A percentile compares a stretch with the other conserved stretches of the same genome.
These are phyloP conservation scores for Elgaria multicarinata DNA, from an alignment of 2,113 vertebrate species.

Conservation along the genomic window DNA sequence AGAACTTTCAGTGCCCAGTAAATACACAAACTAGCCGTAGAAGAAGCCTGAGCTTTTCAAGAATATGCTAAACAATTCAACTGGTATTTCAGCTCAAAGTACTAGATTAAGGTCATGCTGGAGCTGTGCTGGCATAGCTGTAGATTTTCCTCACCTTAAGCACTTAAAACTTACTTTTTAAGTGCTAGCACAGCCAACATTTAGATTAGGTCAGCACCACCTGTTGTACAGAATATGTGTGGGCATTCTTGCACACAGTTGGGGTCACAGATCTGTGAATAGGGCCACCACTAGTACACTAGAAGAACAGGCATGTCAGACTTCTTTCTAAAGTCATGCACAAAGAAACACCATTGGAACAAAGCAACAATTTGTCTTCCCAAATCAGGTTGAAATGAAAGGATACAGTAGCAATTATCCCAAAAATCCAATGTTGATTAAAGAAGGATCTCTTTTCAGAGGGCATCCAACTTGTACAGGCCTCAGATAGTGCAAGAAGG, in stretches of 20 bases:
- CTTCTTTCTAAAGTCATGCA: not conserved
- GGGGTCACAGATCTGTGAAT: not conserved
- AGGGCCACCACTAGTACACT: not conserved
- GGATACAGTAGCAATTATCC: not conserved
- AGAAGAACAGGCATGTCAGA: not conserved
- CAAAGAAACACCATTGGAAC: not conserved
- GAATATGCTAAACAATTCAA: not conserved
- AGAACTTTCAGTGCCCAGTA: constrained; percentile 7
- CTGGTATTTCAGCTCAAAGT: not conserved
- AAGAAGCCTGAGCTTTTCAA: not conserved
- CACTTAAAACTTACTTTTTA: not conserved
- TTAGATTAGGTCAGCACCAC: not conserved
- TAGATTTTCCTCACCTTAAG: not conserved
- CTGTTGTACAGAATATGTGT: not conserved
- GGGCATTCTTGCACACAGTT: not conserved
- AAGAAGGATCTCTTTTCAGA: not conserved
- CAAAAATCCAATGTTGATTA: not conserved
- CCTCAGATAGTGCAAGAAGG: not conserved
- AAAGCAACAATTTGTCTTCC: not conserved
- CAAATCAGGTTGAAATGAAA: not conserved
- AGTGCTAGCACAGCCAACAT: not conserved
- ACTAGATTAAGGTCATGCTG: too few relatives aligned
- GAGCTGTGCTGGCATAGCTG: not conserved
- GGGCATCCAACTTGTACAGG: not conserved
- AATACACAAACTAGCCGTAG: not conserved